Base-by-base conservation (phyloP, 2,888 invertebrate genomes). In the Sarcophaga caerulescens region DNA sequence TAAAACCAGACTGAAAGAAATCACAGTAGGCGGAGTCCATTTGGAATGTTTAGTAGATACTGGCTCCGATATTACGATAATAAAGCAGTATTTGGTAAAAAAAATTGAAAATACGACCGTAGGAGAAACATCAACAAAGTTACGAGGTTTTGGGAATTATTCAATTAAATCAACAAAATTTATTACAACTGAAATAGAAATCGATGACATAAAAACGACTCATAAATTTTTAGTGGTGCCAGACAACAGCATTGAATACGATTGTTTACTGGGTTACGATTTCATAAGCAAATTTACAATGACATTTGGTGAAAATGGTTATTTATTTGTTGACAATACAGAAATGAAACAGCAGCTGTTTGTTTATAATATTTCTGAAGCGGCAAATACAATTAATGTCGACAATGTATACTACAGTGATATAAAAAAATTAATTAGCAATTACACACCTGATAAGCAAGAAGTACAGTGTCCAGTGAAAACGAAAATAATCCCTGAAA, bases 201-300 rank as follows among this genome's bases (percentile, higher is more conserved):
- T 63, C 0, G 63, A 63, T 14, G 23, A 63, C 21, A 63, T 63
- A 79, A n/a, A n/a, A n/a, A n/a, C n/a, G n/a, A n/a, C n/a, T n/a
- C n/a, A n/a, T n/a, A n/a, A n/a, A n/a, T n/a, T 84, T 79, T 14
- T 87, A 10, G 71, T 82, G 12, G 63, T 82, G 12, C 11, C 78
- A 59, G 79, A 84, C 45, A 65, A 65, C 52, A 68, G 57, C 6
- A 75, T 87, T 11, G 71, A 84, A 68, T 69, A 74, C 44, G 76
- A 76, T 52, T 81, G 52, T 14, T 68, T 86, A 14, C 25, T 87
- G 14, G 81, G 84, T 25, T 79, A 66, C 19, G 79, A 82, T 52
- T 84, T 86, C 63, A 69, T 79, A 2, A 66, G 62, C 4, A 74
- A 63, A 21, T 84, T 79, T 47, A 62, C 21, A 11, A 74, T 74